phyloP scores from a whole-genome alignment of 2,888 invertebrate species.

The Drosophila rubida region DNA sequence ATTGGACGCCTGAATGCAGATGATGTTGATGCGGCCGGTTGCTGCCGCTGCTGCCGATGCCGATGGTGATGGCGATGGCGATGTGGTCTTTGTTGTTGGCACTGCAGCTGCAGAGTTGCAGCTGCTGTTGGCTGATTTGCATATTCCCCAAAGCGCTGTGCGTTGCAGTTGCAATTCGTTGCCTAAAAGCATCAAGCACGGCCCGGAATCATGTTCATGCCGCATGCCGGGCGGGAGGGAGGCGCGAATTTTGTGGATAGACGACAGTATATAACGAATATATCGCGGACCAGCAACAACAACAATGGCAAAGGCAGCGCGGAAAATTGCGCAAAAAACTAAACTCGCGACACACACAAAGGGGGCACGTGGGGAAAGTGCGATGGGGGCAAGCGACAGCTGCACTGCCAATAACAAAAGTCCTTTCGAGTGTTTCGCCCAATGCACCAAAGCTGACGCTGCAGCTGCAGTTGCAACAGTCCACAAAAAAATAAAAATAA shows the following conservation, averaged over 20 bases:
- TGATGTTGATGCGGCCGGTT: constrained; percentile 38
- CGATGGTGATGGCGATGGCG: constrained; percentile 27
- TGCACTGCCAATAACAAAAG: constrained; percentile 68
- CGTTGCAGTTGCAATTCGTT: constrained; percentile 72
- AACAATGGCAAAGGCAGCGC: constrained; percentile 73
- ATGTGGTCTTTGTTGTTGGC: constrained; percentile 50
- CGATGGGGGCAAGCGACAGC: constrained; percentile 51
- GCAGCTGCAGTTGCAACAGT: constrained; percentile 42
- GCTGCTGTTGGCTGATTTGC: constrained; percentile 73
- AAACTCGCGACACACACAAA: constrained; percentile 56
- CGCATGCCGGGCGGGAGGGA: not conserved
- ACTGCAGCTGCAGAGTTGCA: constrained; percentile 41
- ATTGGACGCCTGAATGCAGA: constrained; percentile 47
- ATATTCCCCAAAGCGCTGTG: constrained; percentile 75
- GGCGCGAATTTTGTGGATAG: not conserved
- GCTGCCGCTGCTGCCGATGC: constrained; percentile 21
- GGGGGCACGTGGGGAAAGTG: not conserved
- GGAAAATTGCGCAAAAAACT: constrained; percentile 81
- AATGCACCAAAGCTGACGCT: constrained; percentile 58
- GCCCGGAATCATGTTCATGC: constrained; percentile 15
- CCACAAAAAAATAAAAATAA: constrained; percentile 11
- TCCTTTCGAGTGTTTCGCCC: constrained; percentile 57
- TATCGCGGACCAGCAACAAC: constrained; percentile 30
- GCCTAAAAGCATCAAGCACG: constrained; percentile 71
- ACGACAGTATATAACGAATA: constrained; percentile 55